Conservation (phyloP, 2,888 invertebrate genomes). For the Gasteruption jaculator region DNA sequence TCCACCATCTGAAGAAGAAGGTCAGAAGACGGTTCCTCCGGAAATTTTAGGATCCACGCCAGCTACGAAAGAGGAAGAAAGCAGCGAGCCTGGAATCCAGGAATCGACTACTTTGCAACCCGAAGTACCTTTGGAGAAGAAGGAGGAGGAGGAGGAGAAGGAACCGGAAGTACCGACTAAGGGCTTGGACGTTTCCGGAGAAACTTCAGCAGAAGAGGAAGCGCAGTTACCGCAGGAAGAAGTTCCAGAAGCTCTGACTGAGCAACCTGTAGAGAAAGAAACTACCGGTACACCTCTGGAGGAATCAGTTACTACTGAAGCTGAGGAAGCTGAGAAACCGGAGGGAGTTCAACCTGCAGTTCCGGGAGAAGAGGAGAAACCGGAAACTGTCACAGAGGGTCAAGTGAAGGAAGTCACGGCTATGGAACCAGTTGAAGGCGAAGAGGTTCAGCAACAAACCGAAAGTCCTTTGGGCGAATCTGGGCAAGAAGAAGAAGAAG, state of each 20-base stretch:
- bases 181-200: constrained; percentile 1
- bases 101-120: constrained; percentile 13
- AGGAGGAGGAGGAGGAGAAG: constrained; percentile 14
- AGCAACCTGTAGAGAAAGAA: constrained; percentile 16
- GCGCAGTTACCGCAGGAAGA: not conserved
- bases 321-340: constrained; percentile 18
- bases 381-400: constrained; percentile 18
- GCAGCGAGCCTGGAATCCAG: constrained; percentile 16
- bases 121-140: constrained; percentile 9
- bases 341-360: constrained; percentile 8
- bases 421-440: not conserved
- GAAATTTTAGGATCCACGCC: constrained; percentile 17
- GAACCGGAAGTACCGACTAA: constrained; percentile 11
- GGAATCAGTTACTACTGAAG: constrained; percentile 10
- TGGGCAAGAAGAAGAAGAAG: too few species aligned
- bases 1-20: too few species aligned
- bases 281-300: constrained; percentile 16
- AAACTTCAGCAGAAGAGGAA: constrained; percentile 15
- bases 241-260: not conserved
- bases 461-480: not conserved
- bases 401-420: too few species aligned
- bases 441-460: not conserved
- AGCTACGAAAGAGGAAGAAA: constrained; percentile 12
- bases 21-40: constrained; percentile 31
- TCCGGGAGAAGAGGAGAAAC: constrained; percentile 23